These are phyloP conservation scores for Okamejei kenojei DNA, from an alignment of 2,797 vertebrate genomes.

Conservation along the genomic window DNA sequence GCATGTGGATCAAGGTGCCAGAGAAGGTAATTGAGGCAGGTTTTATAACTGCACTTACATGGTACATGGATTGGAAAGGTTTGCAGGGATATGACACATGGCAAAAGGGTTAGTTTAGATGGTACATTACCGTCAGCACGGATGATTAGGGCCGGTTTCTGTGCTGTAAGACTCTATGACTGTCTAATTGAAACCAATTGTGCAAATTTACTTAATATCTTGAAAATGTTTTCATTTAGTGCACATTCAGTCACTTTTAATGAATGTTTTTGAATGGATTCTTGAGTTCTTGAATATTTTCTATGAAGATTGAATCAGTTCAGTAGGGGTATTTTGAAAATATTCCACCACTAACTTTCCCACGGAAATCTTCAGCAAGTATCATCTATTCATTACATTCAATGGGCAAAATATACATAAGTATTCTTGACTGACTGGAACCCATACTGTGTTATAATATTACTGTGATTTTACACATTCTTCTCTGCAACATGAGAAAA, in stretches of 20 bases:
- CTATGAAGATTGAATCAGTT: not conserved
- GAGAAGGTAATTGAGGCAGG: too few relatives aligned
- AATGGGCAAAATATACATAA: not conserved
- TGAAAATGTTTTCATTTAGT: not conserved
- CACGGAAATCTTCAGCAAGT: not conserved
- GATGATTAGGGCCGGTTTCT: too few relatives aligned
- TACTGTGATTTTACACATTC: not conserved
- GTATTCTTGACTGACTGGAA: not conserved
- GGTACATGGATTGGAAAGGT: too few relatives aligned
- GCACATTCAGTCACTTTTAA: not conserved
- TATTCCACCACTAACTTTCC: not conserved
- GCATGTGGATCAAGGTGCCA: too few relatives aligned
- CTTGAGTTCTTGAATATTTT: not conserved
- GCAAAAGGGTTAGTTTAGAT: too few relatives aligned
- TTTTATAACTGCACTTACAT: too few relatives aligned
- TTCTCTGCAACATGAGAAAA: not conserved
- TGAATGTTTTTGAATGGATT: not conserved
- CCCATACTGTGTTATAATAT: not conserved
- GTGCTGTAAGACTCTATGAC: too few relatives aligned
- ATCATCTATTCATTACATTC: not conserved
- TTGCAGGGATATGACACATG: too few relatives aligned
- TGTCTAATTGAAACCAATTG: not conserved
- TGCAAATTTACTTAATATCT: not conserved
- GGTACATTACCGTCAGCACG: too few relatives aligned
- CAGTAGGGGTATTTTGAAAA: not conserved